A percentile compares a stretch with the other conserved stretches of the same genome.
Evolutionary conservation across 2,797 vertebrate species (phyloP).

Genomic region (Aselliscus stoliczkanus): DNA sequence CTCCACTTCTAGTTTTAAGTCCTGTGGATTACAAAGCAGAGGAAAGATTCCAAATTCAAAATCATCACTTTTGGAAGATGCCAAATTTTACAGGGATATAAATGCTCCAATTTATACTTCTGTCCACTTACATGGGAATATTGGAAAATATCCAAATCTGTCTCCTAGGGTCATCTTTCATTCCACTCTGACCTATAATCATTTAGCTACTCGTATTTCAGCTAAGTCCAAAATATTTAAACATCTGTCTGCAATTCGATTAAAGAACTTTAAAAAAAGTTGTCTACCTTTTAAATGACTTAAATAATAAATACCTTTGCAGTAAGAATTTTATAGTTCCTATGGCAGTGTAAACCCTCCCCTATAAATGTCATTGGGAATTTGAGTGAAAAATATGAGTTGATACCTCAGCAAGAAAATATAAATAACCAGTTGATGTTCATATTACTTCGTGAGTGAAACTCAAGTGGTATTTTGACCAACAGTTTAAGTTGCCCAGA

Average conservation of each 20-base stretch:
- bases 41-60: constrained; percentile 34
- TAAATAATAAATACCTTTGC: not conserved
- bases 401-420: constrained; percentile 14
- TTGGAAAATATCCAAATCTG: not conserved
- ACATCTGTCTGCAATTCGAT: constrained; percentile 21
- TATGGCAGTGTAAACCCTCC: not conserved
- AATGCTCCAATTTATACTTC: not conserved
- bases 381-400: not conserved
- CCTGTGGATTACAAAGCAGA: not conserved
- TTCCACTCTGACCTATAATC: not conserved
- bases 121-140: not conserved
- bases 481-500: not conserved
- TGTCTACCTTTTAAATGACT: not conserved
- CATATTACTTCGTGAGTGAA: not conserved
- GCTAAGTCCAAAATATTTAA: constrained; percentile 1
- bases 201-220: not conserved
- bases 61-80: not conserved
- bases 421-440: not conserved
- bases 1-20: constrained; percentile 8
- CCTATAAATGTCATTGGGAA: not conserved
- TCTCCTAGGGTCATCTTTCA: not conserved
- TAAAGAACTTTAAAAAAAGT: not conserved
- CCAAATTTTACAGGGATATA: constrained; percentile 3
- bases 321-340: constrained; percentile 8
- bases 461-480: not conserved